Evolutionary conservation across 2,113 vertebrate species (phyloP).

Genomic region (Silurus asotus): DNA sequence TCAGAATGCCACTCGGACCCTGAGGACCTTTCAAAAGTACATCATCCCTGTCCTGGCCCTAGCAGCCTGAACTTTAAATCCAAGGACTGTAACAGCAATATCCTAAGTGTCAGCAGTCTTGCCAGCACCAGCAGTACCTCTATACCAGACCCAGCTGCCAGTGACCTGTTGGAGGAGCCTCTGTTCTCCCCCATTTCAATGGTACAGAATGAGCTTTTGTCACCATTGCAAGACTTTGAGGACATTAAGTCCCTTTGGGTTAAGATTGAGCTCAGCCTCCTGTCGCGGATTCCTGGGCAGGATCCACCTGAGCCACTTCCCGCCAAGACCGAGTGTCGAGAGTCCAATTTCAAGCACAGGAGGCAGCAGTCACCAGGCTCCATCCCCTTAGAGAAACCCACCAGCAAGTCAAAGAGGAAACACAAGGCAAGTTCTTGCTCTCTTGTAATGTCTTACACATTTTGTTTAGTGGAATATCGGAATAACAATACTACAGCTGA

Average conservation of each 20-base stretch:
- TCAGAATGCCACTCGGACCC: conserved; percentile 93
- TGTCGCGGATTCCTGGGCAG: conserved; percentile 79
- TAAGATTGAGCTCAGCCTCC: conserved; percentile 82
- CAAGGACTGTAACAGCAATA: conserved; percentile 67
- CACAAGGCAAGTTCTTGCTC: conserved; percentile 81
- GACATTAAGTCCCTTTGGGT: conserved; percentile 84
- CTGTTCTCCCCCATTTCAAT: conserved; percentile 76
- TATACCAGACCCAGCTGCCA: conserved; percentile 78
- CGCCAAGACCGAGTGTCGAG: conserved; percentile 61
- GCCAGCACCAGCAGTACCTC: conserved; percentile 78
- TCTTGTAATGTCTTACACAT: not conserved
- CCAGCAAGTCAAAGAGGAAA: conserved; percentile 89
- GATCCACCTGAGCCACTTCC: conserved; percentile 54
- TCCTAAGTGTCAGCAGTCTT: conserved; percentile 75
- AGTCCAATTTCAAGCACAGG: conserved; percentile 60
- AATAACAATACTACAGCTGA: not conserved
- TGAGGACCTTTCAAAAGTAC: conserved; percentile 85
- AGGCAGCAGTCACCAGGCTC: conserved; percentile 74
- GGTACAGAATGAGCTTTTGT: conserved; percentile 79
- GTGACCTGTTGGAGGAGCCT: conserved; percentile 76
- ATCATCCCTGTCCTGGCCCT: conserved; percentile 52
- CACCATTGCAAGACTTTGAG: conserved; percentile 83
- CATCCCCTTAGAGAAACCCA: conserved; percentile 75
- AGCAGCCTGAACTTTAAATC: conserved; percentile 64
- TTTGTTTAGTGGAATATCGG: not conserved